Conservation (phyloP, 2,113 vertebrate species). For the Climacteris rufus region DNA sequence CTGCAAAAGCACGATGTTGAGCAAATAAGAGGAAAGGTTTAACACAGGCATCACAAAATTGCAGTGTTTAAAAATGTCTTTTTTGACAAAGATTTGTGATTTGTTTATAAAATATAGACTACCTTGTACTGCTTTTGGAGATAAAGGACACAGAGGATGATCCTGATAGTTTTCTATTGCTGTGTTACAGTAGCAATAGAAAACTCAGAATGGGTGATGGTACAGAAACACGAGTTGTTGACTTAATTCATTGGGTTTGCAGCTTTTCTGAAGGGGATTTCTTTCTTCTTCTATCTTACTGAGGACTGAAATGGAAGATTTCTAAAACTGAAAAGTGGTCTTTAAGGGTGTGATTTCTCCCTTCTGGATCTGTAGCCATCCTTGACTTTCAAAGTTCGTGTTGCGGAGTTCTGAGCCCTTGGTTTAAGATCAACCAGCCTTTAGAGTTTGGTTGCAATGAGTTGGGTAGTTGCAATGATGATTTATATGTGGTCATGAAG, state of each 20-base stretch:
- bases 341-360: not conserved
- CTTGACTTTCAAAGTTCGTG: not conserved
- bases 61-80: not conserved
- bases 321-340: not conserved
- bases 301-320: not conserved
- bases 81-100: not conserved
- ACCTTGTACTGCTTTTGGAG: not conserved
- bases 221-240: not conserved
- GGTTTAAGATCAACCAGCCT: not conserved
- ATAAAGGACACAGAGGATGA: not conserved
- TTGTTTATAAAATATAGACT: not conserved
- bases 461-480: not conserved
- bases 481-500: not conserved
- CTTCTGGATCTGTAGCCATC: not conserved
- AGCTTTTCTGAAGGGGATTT: not conserved
- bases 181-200: not conserved
- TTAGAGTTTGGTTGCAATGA: not conserved
- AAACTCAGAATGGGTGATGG: not conserved
- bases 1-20: not conserved
- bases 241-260: not conserved
- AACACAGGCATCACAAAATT: not conserved
- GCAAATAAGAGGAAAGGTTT: not conserved
- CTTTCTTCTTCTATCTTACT: not conserved
- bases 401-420: not conserved
- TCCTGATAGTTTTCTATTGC: not conserved